phyloP scores from a whole-genome alignment of 2,113 vertebrate genomes.

The Carassius carassius region DNA sequence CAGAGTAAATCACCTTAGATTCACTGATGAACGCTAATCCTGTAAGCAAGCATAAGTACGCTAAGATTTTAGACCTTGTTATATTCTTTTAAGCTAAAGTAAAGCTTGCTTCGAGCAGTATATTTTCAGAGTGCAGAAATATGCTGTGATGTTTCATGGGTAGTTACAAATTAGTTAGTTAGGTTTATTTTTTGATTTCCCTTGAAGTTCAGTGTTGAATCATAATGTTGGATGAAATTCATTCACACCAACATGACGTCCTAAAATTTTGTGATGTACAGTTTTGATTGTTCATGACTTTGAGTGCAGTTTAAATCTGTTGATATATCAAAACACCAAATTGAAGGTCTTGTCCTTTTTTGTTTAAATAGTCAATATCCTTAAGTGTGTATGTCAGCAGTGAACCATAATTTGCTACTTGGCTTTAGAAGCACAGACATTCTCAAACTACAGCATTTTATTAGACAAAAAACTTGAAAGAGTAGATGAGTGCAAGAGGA shows the following conservation, averaged over 20 bases:
- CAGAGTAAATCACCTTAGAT: slow-evolving; percentile 59
- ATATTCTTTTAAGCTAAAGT: not conserved
- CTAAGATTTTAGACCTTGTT: slow-evolving; percentile 16
- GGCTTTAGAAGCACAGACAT: not conserved
- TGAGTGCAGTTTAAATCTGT: not conserved
- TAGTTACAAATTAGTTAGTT: not conserved
- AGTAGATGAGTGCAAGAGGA: not conserved
- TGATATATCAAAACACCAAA: not conserved
- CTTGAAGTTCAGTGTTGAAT: not conserved
- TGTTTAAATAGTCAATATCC: not conserved
- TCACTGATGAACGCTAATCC: slow-evolving; percentile 38
- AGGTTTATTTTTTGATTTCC: not conserved
- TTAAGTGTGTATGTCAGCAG: not conserved
- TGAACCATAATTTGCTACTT: not conserved
- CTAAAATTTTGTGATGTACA: not conserved
- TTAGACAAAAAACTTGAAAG: not conserved
- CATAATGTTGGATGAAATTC: not conserved
- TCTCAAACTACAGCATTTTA: not conserved
- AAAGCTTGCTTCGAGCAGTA: not conserved
- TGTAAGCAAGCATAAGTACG: slow-evolving; percentile 17
- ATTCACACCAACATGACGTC: not conserved
- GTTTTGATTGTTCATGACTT: not conserved
- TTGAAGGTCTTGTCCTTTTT: not conserved
- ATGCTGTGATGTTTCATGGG: slow-evolving; percentile 11
- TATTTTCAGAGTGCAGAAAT: not conserved